phyloP scores from a whole-genome alignment of 1,140 invertebrate genomes.

The Zaprionus davidi region DNA sequence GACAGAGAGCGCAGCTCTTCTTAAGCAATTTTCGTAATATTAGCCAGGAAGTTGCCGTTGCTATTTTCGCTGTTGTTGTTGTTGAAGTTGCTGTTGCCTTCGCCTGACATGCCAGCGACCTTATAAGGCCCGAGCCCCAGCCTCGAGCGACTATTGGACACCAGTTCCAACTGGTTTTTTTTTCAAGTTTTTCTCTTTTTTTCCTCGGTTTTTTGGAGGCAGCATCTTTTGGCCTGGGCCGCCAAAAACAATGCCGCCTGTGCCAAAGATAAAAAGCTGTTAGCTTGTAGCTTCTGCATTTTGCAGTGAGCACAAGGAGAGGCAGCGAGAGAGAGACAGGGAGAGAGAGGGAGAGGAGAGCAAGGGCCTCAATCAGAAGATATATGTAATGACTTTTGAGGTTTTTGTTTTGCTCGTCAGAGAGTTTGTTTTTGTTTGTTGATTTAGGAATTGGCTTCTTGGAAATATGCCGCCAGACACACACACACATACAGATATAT shows the following conservation, averaged over 20 bases:
- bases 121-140: conserved; percentile 61
- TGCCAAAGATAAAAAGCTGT: conserved; percentile 82
- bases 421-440: conserved; percentile 58
- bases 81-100: conserved; percentile 22
- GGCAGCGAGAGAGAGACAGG: background rate
- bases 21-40: conserved; percentile 83
- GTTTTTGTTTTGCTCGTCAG: conserved; percentile 76
- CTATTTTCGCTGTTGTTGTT: background rate
- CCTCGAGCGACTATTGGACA: conserved; percentile 36
- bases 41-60: conserved; percentile 75
- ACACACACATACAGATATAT: conserved; percentile 5
- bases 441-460: conserved; percentile 80
- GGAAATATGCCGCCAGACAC: conserved; percentile 66
- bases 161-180: conserved; percentile 49
- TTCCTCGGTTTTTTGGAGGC: conserved; percentile 35
- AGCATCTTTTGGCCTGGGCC: conserved; percentile 45
- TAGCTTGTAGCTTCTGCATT: conserved; percentile 84
- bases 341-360: background rate
- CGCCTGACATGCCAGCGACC: conserved; percentile 71
- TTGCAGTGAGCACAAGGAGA: conserved; percentile 32
- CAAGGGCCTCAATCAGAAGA: conserved; percentile 53
- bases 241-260: conserved; percentile 71
- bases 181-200: conserved; percentile 33
- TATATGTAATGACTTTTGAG: conserved; percentile 82
- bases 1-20: conserved; percentile 28